Evolutionary conservation across 2,888 invertebrate genomes (phyloP), one percentile per base, ranked within the genome.

Genomic region (Lydus trimaculatus): DNA sequence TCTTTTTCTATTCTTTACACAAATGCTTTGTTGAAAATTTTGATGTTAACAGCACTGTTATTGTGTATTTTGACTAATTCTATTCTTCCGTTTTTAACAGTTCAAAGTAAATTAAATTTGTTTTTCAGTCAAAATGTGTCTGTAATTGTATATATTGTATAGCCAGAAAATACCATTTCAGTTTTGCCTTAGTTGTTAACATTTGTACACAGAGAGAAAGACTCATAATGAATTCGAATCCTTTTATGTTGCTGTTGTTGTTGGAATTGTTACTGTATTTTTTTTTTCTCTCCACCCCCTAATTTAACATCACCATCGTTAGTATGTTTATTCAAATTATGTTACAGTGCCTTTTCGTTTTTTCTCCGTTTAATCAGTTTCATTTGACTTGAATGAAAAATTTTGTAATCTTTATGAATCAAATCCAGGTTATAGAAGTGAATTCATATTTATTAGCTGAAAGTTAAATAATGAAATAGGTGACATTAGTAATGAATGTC

Each of bases 391-490:
- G 7, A 60, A 60, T 33, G 33, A 17, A n/a, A 43, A 43, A 43
- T 3, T 43, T 17, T 17, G 39, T 15, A 39, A 39, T 15, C 13
- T 2, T 39, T 39, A 39, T 39, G 43, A 23, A 23, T 20, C 2
- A 23, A 52, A 52, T 52, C 11, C 48, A 20, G 1, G 48, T 23
- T 52, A 23, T 52, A 39, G 1, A 7, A 70, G 71, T 72, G 69
- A 72, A n/a, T 69, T 70, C 71, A 69, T 74, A 70, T 71, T 73
- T 74, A 74, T 74, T 74, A 71, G 70, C 72, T 69, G 58, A 73
- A 71, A 74, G 75, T 74, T 77, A 73, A 77, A 77, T 74, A 75
- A 76, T 75, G 72, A 73, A 76, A 70, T 69, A 73, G 72, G 73
- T 72, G 74, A 72, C 70, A 75, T 69, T 62, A 65, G 71, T 72